These are phyloP conservation scores for Pocillopora meandrina DNA, from an alignment of 92 coral and sea anemone species.

Conservation along the genomic window DNA sequence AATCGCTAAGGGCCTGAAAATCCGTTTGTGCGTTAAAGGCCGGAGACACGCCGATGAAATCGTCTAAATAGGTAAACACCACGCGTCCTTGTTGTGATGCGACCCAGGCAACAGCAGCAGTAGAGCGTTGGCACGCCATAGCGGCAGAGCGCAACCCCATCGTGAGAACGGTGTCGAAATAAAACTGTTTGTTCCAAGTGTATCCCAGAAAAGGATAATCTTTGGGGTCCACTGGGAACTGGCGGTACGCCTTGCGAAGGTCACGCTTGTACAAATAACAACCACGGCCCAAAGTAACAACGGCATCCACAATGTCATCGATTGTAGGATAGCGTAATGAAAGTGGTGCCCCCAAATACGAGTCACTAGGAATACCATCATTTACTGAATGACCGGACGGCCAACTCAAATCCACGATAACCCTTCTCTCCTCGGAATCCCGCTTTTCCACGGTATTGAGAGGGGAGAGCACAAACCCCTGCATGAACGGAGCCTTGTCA, in stretches of 20 bases:
- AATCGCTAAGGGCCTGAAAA: slow-evolving; percentile 4
- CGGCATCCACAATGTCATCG: slow-evolving; percentile 13
- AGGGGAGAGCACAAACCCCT: slow-evolving; percentile 6
- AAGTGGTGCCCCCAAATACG: slow-evolving; percentile 22
- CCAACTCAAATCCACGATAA: slow-evolving; percentile 48
- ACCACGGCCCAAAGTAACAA: slow-evolving; percentile 30
- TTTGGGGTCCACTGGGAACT: slow-evolving; percentile 5
- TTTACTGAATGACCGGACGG: slow-evolving; percentile 49
- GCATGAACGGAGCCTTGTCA: neutral
- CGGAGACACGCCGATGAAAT: slow-evolving; percentile 17
- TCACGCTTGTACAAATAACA: slow-evolving; percentile 10
- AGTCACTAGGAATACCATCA: slow-evolving; percentile 37
- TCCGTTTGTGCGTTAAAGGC: neutral
- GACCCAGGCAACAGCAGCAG: slow-evolving; percentile 26
- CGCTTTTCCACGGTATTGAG: neutral
- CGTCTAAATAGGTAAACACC: slow-evolving; percentile 27
- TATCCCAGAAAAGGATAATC: slow-evolving; percentile 1
- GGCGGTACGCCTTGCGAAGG: slow-evolving; percentile 31
- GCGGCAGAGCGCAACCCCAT: slow-evolving; percentile 37
- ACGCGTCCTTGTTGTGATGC: slow-evolving; percentile 14
- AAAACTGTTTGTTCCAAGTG: neutral
- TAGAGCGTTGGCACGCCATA: slow-evolving; percentile 33
- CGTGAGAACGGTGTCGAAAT: slow-evolving; percentile 11
- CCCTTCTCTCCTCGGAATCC: slow-evolving; percentile 18
- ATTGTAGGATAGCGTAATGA: slow-evolving; percentile 18